Evolutionary conservation across 1,140 invertebrate species (phyloP), one percentile per base, ranked within the genome.

Genomic region (Fopius arisanus): DNA sequence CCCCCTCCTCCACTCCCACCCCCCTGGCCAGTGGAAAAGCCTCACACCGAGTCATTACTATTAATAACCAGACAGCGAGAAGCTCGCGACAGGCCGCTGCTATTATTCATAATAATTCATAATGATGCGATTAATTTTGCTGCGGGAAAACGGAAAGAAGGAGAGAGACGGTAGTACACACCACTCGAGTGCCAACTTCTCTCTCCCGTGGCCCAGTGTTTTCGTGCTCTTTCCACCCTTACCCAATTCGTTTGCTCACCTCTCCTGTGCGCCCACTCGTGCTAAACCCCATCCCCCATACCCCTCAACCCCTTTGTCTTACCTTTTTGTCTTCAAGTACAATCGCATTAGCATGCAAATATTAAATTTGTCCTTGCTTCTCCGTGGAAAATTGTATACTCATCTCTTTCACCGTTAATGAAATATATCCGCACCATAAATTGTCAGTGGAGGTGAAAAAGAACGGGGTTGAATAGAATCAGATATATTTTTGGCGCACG

Each of bases 291-390:
- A 26, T 51, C 54, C 37, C 59, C 48, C 28, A 7, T 48, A 41
- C 65, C 21, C 41, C 43, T 23, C 21, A 33, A 12, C 62, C n/a
- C 29, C 37, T 16, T 75, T 54, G 37, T 75, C 70, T 71, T 70
- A 72, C 16, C 37, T 66, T 43, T 71, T 68, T 43, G 3, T 40
- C 43, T 21, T 66, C 72, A 67, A 40, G 72, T 75, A 77, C 79
- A 80, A 81, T 85, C 76, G 77, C 76, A 83, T 85, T 81, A 83
- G 77, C 75, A 83, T 83, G 77, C 74, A 83, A 83, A 85, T 84
- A 84, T 83, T 84, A 81, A 80, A 76, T 79, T 79, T 43, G 70
- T 70, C 14, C 66, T 69, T 59, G 12, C 21, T 65, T 28, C 23
- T 29, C 26, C 4, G 26, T 23, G 54, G 21, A 73, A 73, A 67